A percentile compares a stretch with the other conserved stretches of the same genome.
These are phyloP conservation scores for Fukomys damarensis DNA, from an alignment of 2,113 vertebrate genomes.

Conservation along the genomic window DNA sequence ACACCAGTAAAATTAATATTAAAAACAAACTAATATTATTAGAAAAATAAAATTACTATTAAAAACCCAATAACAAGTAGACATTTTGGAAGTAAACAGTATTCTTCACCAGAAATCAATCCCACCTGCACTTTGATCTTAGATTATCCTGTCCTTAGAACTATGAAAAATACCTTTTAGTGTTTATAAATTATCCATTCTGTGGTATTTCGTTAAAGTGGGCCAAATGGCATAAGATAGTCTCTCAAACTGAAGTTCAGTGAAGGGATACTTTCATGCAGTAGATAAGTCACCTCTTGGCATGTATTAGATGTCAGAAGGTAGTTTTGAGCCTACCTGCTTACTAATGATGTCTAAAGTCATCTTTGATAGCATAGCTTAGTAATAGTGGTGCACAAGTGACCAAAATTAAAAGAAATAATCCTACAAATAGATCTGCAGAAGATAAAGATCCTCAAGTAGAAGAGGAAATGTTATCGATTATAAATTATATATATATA, in stretches of 20 bases:
- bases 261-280: not conserved
- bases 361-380: not conserved
- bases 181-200: not conserved
- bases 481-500: constrained; percentile 49
- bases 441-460: not conserved
- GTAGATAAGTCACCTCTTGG: not conserved
- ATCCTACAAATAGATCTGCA: not conserved
- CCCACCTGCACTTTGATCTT: not conserved
- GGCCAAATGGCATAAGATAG: not conserved
- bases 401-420: not conserved
- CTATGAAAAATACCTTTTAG: not conserved
- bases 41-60: not conserved
- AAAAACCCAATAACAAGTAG: rapidly evolving
- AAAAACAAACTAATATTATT: not conserved
- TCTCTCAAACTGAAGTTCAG: not conserved
- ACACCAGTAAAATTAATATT: not conserved
- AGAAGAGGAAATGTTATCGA: not conserved
- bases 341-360: constrained; percentile 43
- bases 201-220: not conserved
- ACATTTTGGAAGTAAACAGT: not conserved
- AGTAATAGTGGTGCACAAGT: not conserved
- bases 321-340: not conserved
- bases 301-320: constrained; percentile 35
- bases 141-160: not conserved
- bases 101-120: not conserved